Evolutionary conservation across 64 coral and sea anemone genomes (phyloP), one percentile per base, ranked within the genome.

Genomic region (Pachyseris speciosa): DNA sequence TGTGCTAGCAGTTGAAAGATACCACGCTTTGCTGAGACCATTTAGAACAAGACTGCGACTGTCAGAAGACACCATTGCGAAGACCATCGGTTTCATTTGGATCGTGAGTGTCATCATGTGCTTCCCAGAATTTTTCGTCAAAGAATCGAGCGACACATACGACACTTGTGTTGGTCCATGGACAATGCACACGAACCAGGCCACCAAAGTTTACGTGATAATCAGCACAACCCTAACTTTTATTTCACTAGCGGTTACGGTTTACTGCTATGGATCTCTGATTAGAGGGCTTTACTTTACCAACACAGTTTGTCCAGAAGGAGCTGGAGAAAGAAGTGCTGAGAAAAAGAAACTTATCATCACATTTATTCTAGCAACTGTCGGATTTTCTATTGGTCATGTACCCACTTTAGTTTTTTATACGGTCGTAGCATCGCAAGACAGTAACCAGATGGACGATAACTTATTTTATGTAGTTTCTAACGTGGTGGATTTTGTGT

Each of bases 261-360:
- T 70, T 2, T 41, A 69, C 32, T 86, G 84, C 47, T 86, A 86
- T 22, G 40, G 67, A 72, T 69, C 39, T 16, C 49, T 86, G 17
- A 86, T 86, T 20, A 86, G 69, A 64, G 84, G 84, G 19, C 45
- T 86, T 64, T 86, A 86, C 42, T 86, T 86, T 15, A 71, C 43
- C 51, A 72, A 86, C n/a, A 86, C 84, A 2, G 69, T 86, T 26
- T 68, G 38, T 25, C 24, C 65, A 39, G 84, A 11, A 72, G 71
- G 15, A 57, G 52, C 16, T 0, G 13, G 52, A 57, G 52, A 57
- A 57, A 13, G 13, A 2, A 31, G 5, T 5, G 1, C 13, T 15
- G 16, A 20, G n/a, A n/a, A n/a, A n/a, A n/a, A n/a, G n/a, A n/a
- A n/a, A n/a, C n/a, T n/a, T n/a, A n/a, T n/a, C n/a, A n/a, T n/a